Evolutionary conservation across 2,797 vertebrate species (phyloP).

Genomic region (Scyliorhinus canicula): DNA sequence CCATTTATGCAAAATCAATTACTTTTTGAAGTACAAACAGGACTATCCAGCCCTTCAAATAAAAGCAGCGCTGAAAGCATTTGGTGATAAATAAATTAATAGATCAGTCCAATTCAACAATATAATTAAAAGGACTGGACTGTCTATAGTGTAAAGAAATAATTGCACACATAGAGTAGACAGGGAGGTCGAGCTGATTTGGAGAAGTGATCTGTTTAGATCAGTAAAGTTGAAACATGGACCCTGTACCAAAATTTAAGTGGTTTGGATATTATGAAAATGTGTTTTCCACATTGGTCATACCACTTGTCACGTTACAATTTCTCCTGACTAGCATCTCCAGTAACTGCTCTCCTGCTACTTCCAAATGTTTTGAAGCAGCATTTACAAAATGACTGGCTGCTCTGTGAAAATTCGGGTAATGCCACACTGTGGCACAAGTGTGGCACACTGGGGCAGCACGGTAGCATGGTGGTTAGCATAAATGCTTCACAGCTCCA

Average conservation of each 20-base stretch:
- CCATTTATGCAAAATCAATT: neutral
- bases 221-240: neutral
- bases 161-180: neutral
- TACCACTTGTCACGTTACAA: neutral
- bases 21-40: neutral
- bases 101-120: neutral
- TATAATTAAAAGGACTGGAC: neutral
- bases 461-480: too few relatives aligned
- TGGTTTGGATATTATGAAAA: neutral
- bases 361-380: neutral
- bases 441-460: too few relatives aligned
- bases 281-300: neutral
- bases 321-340: neutral
- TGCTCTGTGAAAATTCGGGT: neutral
- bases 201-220: neutral
- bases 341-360: neutral
- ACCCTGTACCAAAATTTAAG: too few relatives aligned
- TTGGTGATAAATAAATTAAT: neutral
- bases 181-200: neutral
- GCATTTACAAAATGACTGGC: neutral
- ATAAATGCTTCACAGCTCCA: too few relatives aligned
- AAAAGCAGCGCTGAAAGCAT: neutral
- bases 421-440: too few relatives aligned
- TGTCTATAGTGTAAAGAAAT: neutral
- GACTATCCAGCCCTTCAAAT: neutral